These are phyloP conservation scores for Adelosebastes latens DNA, from an alignment of 2,797 vertebrate species.

Conservation along the genomic window DNA sequence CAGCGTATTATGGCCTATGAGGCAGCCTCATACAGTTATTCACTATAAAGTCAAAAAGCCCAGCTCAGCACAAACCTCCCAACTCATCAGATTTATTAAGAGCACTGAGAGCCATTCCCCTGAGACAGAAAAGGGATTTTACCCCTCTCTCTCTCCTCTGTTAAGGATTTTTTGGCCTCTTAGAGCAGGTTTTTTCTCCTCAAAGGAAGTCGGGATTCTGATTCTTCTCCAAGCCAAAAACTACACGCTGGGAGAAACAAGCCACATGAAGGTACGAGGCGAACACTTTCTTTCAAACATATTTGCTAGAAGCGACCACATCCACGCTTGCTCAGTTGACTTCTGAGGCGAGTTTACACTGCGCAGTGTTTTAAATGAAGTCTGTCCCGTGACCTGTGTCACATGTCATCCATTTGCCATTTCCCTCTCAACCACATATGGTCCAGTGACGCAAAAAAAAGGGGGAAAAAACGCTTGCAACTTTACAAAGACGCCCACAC, in stretches of 20 bases:
- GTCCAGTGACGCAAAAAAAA: constrained; percentile 2
- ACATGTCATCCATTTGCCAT: constrained; percentile 20
- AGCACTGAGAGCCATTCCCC: constrained; percentile 42
- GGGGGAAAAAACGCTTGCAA: constrained; percentile 7
- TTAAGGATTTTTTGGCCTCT: constrained; percentile 31
- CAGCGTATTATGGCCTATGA: constrained; percentile 34
- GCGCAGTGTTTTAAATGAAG: constrained; percentile 12
- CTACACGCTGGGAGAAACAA: constrained; percentile 46
- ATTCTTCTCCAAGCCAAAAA: constrained; percentile 66
- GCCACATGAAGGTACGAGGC: constrained; percentile 39
- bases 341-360: constrained; percentile 5
- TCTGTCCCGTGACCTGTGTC: constrained; percentile 16
- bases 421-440: not conserved
- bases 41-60: constrained; percentile 48
- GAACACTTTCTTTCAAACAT: constrained; percentile 27
- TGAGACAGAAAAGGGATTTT: constrained; percentile 53
- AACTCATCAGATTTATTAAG: constrained; percentile 59
- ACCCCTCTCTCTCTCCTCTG: constrained; percentile 23
- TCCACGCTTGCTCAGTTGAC: constrained; percentile 7
- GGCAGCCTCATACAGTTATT: constrained; percentile 43
- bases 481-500: constrained; percentile 46
- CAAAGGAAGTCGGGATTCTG: constrained; percentile 57
- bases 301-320: constrained; percentile 32
- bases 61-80: constrained; percentile 66
- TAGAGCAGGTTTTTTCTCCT: constrained; percentile 54